Evolutionary conservation across 2,113 vertebrate genomes (phyloP).

Genomic region (Oplegnathus fasciatus): DNA sequence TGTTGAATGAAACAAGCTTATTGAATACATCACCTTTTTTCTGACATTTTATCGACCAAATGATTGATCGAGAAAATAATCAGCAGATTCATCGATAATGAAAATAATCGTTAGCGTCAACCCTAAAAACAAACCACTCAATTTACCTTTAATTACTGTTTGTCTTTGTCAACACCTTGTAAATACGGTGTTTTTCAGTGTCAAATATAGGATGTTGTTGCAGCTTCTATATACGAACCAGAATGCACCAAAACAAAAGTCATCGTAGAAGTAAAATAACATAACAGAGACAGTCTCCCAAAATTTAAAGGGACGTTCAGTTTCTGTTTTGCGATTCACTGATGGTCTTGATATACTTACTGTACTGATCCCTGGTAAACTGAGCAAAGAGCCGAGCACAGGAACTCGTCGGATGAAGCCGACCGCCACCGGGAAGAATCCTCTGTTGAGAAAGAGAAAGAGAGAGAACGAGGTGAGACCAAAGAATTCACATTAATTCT

Average conservation of each 20-base stretch:
- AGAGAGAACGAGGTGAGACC: not conserved
- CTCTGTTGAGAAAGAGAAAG: conserved; percentile 81
- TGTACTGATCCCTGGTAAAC: conserved; percentile 95
- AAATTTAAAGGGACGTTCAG: not conserved
- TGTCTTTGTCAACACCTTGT: not conserved
- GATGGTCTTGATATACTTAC: conserved; percentile 84
- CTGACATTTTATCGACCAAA: not conserved
- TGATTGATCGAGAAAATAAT: too few relatives aligned
- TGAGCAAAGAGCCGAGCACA: conserved; percentile 94
- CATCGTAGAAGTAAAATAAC: not conserved
- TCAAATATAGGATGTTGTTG: not conserved
- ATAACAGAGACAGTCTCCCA: not conserved
- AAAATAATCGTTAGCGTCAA: not conserved
- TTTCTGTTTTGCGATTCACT: not conserved
- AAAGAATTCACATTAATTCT: not conserved
- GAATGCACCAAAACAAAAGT: too few relatives aligned
- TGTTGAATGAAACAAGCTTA: too few relatives aligned
- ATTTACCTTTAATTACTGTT: not conserved
- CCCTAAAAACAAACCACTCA: not conserved
- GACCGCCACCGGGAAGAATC: conserved; percentile 96
- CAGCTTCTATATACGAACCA: not conserved
- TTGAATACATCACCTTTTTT: not conserved
- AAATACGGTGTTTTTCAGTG: not conserved
- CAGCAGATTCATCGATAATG: too few relatives aligned
- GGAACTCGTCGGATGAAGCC: conserved; percentile 98